Conservation (phyloP, 2,113 vertebrate genomes). For the Odontophorus gujanensis region DNA sequence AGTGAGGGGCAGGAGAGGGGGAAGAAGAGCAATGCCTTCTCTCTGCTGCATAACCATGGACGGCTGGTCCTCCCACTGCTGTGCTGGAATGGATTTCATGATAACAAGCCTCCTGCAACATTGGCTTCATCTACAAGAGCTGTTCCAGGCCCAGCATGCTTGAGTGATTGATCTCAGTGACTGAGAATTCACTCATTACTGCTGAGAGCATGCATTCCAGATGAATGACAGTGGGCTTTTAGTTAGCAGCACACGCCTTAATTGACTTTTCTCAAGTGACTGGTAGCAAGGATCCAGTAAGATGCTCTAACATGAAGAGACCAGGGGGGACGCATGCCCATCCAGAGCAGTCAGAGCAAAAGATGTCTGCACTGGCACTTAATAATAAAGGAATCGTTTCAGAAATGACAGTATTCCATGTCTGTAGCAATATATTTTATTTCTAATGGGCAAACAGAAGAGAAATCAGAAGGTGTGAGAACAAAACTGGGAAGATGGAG, state of each 20-base stretch:
- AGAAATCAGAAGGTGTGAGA: not conserved
- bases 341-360: not conserved
- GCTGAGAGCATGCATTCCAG: not conserved
- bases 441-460: not conserved
- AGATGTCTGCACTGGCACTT: not conserved
- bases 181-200: not conserved
- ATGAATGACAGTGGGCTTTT: not conserved
- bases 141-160: not conserved
- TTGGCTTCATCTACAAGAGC: not conserved
- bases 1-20: not conserved
- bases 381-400: not conserved
- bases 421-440: not conserved
- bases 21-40: not conserved
- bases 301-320: not conserved
- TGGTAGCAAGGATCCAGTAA: not conserved
- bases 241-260: not conserved
- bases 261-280: not conserved
- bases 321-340: not conserved
- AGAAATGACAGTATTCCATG: accelerated
- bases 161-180: not conserved
- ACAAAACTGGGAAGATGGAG: not conserved
- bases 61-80: accelerated
- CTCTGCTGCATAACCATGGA: not conserved
- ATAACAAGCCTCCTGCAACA: not conserved
- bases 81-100: not conserved